phyloP scores from a whole-genome alignment of 1,140 invertebrate species.

The Penaeus vannamei region DNA sequence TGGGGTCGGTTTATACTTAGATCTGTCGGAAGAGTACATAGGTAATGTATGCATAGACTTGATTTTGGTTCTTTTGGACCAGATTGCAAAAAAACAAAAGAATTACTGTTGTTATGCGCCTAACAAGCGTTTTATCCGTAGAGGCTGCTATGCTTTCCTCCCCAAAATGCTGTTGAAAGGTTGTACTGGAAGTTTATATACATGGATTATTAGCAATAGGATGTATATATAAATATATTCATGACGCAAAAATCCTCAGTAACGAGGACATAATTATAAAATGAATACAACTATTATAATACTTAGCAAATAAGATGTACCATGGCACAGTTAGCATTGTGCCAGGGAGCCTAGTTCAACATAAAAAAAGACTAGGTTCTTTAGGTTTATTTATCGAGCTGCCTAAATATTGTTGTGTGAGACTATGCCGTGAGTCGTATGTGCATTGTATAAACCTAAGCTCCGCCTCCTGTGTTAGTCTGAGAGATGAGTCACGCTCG shows the following conservation, averaged over 20 bases:
- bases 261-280: slow-evolving; percentile 57
- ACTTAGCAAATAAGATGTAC: slow-evolving; percentile 60
- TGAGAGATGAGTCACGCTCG: background rate
- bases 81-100: no score
- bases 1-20: slow-evolving; percentile 30
- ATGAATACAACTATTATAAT: slow-evolving; percentile 59
- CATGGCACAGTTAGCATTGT: slow-evolving; percentile 46
- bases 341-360: slow-evolving; percentile 20
- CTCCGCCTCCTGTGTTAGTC: slow-evolving; percentile 1
- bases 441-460: slow-evolving; percentile 59
- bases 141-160: slow-evolving; percentile 1
- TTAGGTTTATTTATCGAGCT: slow-evolving; percentile 55
- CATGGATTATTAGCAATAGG: slow-evolving; percentile 63
- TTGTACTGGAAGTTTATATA: slow-evolving; percentile 48
- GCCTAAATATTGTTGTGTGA: slow-evolving; percentile 63
- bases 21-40: slow-evolving; percentile 16
- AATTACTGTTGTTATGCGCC: no score
- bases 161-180: slow-evolving; percentile 32
- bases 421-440: slow-evolving; percentile 61
- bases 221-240: slow-evolving; percentile 55
- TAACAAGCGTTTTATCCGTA: no score
- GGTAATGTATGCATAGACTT: slow-evolving; percentile 7
- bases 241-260: slow-evolving; percentile 44
- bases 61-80: slow-evolving; percentile 14
- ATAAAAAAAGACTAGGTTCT: slow-evolving; percentile 22